Percentiles rank a stretch among this genome's conserved stretches.
Conservation (phyloP, 2,113 vertebrate genomes). For the Tamias sibiricus region DNA sequence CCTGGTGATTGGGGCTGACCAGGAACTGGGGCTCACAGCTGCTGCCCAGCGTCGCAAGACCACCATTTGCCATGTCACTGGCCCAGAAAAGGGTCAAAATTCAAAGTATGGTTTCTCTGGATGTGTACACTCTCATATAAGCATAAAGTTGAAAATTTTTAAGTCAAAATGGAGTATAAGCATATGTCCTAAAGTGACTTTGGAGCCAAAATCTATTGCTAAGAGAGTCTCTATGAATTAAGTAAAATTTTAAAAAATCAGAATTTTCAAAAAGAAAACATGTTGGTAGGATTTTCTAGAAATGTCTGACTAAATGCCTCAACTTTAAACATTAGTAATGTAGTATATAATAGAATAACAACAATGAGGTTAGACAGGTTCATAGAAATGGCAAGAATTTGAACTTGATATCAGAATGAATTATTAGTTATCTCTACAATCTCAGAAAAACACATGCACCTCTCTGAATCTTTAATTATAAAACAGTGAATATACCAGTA, state of each 20-base stretch:
- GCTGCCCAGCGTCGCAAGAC: not conserved
- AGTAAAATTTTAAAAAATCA: not conserved
- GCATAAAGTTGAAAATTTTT: not conserved
- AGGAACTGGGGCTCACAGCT: not conserved
- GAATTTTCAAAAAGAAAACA: conserved; percentile 15
- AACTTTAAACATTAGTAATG: not conserved
- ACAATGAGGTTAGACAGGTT: not conserved
- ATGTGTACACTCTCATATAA: not conserved
- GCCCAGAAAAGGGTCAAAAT: not conserved
- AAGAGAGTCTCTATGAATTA: not conserved
- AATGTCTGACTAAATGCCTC: not conserved
- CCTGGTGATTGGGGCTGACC: fast-evolving
- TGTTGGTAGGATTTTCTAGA: not conserved
- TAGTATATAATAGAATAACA: not conserved
- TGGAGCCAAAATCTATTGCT: not conserved
- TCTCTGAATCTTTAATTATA: not conserved
- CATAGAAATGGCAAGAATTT: not conserved
- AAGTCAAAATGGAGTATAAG: fast-evolving
- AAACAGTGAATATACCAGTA: not conserved
- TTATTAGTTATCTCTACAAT: not conserved
- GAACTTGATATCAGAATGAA: not conserved
- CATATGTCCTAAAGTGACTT: not conserved
- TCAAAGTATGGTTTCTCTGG: not conserved
- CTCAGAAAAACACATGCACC: not conserved
- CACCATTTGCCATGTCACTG: no score